Conservation (phyloP, 2,888 invertebrate species). For the Rhorus exstirpatorius region DNA sequence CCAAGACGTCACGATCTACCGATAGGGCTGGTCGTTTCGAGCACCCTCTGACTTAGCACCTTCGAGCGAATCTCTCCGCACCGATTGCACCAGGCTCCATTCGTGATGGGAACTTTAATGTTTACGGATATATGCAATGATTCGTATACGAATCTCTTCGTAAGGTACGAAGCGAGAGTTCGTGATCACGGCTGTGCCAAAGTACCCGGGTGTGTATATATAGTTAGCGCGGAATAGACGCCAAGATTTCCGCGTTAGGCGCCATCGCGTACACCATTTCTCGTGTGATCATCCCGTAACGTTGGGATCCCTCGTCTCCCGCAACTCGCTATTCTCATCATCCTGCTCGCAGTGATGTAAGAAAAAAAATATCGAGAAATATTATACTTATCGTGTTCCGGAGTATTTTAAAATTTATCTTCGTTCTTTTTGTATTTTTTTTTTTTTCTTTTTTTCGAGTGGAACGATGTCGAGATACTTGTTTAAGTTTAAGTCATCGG, state of each 20-base stretch:
- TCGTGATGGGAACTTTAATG: constrained; percentile 51
- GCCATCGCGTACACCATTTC: constrained; percentile 42
- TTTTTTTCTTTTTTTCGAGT: not conserved
- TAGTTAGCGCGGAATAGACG: constrained; percentile 44
- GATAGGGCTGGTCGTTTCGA: constrained; percentile 66
- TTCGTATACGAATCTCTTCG: constrained; percentile 44
- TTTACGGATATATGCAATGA: constrained; percentile 36
- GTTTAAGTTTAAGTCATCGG: too few species aligned
- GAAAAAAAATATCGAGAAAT: constrained; percentile 6
- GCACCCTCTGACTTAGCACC: constrained; percentile 41
- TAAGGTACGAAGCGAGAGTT: constrained; percentile 52
- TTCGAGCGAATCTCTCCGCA: constrained; percentile 42
- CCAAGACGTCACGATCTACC: constrained; percentile 63
- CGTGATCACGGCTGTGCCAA: constrained; percentile 56
- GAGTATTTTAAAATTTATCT: not conserved
- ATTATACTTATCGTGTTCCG: not conserved
- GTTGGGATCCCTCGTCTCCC: constrained; percentile 16
- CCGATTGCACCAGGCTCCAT: constrained; percentile 40
- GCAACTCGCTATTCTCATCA: constrained; percentile 23
- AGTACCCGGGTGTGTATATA: constrained; percentile 28
- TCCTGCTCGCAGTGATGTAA: not conserved
- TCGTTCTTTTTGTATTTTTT: not conserved
- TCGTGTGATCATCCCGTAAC: constrained; percentile 2
- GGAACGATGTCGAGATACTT: too few species aligned
- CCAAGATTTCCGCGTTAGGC: constrained; percentile 66